Base-by-base conservation (phyloP, 30 jellyfish, hydroid and myxozoan genomes). In the Turritopsis dohrnii region DNA sequence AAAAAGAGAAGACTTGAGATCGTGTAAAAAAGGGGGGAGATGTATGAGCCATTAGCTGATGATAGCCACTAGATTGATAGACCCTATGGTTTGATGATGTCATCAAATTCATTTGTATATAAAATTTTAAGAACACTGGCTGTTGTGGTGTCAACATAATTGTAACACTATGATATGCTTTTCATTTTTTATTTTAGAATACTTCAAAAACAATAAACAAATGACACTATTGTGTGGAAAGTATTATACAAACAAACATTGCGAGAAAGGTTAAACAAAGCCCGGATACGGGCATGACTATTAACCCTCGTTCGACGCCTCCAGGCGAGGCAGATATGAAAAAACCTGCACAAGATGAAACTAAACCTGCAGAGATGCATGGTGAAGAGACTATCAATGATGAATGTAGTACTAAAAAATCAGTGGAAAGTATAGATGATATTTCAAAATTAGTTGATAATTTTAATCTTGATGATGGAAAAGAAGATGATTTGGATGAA, bases 241-340 rank as follows among this genome's bases (percentile, higher is more conserved):
- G 13, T 41, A 41, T 69, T 27, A 69, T 69, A 23, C 30, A 69
- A 23, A 69, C 85, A 91, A 91, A 91, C 86, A 91, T 91, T 82
- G 97, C 97, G 96, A 91, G 88, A 83, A 91, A 91, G 90, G 94
- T 91, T 75, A 86, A 91, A 84, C 86, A 52, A 27, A 79, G 97
- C 97, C 97, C 97, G 25, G 79, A 29, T 29, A 85, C 60, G 97
- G 97, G 97, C 97, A 83, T 91, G 96, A 91, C 97, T 21, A 94
- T 91, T 21, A 29, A 30, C 27, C 97, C 97, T 60, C 96, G 96
- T 21, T 30, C 90, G 28, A 90, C 87, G 23, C 93, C 84, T 71
- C 80, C 79, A 54, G 88, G 72, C 28, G 94, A 88, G 79, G 54
- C 82, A 7, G 85, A 79, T 72, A 85, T 74, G 54, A 74, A 54